Evolutionary conservation across 1,140 invertebrate species (phyloP).

Genomic region (Zophobas atratus): DNA sequence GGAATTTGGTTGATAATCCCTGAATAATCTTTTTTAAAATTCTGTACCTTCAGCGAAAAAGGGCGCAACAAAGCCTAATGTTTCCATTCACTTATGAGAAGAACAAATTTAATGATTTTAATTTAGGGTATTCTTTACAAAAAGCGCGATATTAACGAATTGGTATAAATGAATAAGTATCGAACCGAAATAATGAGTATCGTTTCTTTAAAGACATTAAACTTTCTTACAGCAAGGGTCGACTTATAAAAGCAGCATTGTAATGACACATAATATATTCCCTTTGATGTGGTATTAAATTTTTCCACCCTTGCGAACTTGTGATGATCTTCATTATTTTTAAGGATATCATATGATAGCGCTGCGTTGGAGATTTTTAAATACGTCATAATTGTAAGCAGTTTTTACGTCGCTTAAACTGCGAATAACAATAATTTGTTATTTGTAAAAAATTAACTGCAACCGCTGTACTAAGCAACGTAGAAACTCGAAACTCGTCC

Average conservation of each 20-base stretch:
- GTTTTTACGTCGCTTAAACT: too few relatives aligned
- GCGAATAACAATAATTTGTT: too few relatives aligned
- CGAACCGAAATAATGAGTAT: slow-evolving; percentile 47
- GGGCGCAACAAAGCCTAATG: slow-evolving; percentile 37
- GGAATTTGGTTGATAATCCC: slow-evolving; percentile 2
- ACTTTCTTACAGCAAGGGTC: slow-evolving; percentile 29
- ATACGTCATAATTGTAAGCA: neutral
- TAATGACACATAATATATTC: slow-evolving; percentile 54
- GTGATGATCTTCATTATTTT: slow-evolving; percentile 51
- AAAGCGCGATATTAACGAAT: slow-evolving; percentile 35
- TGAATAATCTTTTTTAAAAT: slow-evolving; percentile 39
- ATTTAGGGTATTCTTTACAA: slow-evolving; percentile 27
- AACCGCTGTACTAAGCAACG: too few relatives aligned
- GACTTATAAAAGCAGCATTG: slow-evolving; percentile 30
- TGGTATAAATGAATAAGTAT: slow-evolving; percentile 36
- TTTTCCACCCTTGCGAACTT: slow-evolving; percentile 50
- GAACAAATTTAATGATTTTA: slow-evolving; percentile 23
- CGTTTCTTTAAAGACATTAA: slow-evolving; percentile 45
- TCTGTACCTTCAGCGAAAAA: slow-evolving; percentile 40
- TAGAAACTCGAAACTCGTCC: too few relatives aligned
- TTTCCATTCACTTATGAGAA: slow-evolving; percentile 42
- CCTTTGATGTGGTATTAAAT: slow-evolving; percentile 53
- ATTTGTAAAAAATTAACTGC: too few relatives aligned
- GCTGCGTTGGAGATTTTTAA: slow-evolving; percentile 11
- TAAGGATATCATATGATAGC: slow-evolving; percentile 43